These are phyloP conservation scores for Apis cerana DNA, from an alignment of 1,140 invertebrate genomes.

Conservation along the genomic window DNA sequence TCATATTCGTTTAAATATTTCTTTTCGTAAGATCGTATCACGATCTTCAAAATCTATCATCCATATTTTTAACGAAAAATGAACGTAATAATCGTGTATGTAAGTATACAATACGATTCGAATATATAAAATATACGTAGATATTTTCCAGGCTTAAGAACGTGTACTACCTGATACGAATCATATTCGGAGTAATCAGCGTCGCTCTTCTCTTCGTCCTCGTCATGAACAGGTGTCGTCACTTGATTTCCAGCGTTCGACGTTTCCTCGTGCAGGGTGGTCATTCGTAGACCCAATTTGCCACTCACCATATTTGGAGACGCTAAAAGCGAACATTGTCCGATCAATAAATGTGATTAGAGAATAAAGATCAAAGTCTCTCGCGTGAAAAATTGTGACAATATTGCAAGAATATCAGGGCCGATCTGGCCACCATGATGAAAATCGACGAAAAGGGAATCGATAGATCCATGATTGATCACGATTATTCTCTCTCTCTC, in stretches of 20 bases:
- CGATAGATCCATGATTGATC: neutral
- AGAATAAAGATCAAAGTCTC: too few species aligned
- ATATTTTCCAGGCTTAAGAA: constrained; percentile 7
- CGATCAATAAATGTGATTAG: neutral
- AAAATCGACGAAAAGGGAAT: neutral
- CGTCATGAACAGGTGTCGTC: constrained; percentile 77
- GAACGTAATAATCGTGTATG: neutral
- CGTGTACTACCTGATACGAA: constrained; percentile 76
- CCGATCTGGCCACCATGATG: constrained; percentile 57
- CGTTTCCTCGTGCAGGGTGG: constrained; percentile 93
- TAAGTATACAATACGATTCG: neutral
- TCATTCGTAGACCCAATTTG: constrained; percentile 93
- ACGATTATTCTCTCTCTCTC: neutral
- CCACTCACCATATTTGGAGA: constrained; percentile 89
- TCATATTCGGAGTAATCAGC: constrained; percentile 84
- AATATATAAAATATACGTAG: neutral
- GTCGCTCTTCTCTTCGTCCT: constrained; percentile 83
- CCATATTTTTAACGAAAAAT: neutral
- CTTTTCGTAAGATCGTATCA: too few species aligned
- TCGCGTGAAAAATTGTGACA: neutral
- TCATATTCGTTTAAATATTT: too few species aligned
- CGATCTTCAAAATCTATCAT: too few species aligned
- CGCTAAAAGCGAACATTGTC: constrained; percentile 80
- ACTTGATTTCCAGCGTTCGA: constrained; percentile 75
- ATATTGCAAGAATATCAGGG: constrained; percentile 46